Evolutionary conservation across 1,140 invertebrate species (phyloP), one percentile per base, ranked within the genome.

Genomic region (Ericerus pela): DNA sequence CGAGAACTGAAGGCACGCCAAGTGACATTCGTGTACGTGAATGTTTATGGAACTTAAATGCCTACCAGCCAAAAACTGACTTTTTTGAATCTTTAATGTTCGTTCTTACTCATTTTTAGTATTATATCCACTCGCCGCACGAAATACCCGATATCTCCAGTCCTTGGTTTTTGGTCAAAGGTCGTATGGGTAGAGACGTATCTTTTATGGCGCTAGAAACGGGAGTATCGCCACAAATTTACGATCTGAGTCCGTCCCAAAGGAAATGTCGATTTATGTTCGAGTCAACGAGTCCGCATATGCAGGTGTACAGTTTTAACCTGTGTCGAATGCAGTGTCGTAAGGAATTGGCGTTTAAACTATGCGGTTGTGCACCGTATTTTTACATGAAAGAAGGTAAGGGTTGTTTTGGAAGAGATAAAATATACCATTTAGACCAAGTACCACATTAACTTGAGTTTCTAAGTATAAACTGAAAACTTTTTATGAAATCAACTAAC

Each of bases 241-340:
- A 63, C 52, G 43, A 37, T 14, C 68, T 83, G 33, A 75, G 65
- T 1, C 68, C 79, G 1, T 68, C 66, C 2, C 80, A 83, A 61
- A 69, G 80, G 53, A 75, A 78, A 58, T 83, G 80, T 60, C 71
- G 78, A 3, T 81, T 79, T 61, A 69, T 71, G n/a, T 65, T 78
- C 55, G 80, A 83, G 67, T 33, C 58, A 26, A 69, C 69, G 16
- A 75, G 80, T 51, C 64, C 80, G 28, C 75, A 79, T 36, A 77
- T 73, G 55, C 72, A 78, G 0, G 75, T 79, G 16, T 82, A 83
- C 64, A 76, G 77, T 4, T 81, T 80, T 60, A 78, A 75, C 0
- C 65, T 79, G 57, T 83, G 80, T 61, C 68, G 78, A 2, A 78
- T 79, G 67, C 76, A 82, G 61, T 83, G 80, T 53, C 71, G 80